These are phyloP conservation scores for Lasioglossum morio DNA, from an alignment of 2,888 invertebrate genomes.

Conservation along the genomic window DNA sequence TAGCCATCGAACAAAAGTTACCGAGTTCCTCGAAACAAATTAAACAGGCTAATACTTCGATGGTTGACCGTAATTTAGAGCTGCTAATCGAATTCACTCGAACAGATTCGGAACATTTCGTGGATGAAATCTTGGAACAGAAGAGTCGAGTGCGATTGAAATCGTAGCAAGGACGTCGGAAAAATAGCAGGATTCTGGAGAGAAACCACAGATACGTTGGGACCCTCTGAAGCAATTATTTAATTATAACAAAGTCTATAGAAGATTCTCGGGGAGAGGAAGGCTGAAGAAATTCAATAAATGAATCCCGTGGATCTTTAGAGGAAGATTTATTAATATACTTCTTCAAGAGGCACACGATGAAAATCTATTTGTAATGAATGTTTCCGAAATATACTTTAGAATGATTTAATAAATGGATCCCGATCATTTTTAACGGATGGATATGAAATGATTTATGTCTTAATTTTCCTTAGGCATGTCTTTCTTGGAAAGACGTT, in stretches of 20 bases:
- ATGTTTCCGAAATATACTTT: neutral
- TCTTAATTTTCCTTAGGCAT: too few species aligned
- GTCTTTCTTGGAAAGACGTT: too few species aligned
- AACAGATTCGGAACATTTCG: neutral
- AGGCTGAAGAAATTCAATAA: neutral
- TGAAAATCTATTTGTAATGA: neutral
- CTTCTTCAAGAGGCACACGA: neutral
- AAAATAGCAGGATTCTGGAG: neutral
- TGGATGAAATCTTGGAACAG: neutral
- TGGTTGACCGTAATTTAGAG: neutral
- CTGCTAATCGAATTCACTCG: neutral
- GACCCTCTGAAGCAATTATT: neutral
- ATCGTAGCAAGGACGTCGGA: neutral
- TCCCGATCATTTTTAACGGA: too few species aligned
- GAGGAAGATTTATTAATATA: neutral
- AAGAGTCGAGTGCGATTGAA: neutral
- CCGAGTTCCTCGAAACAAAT: neutral
- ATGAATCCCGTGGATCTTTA: neutral
- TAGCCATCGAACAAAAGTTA: conserved; percentile 3
- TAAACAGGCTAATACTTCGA: too few species aligned
- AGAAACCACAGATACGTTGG: neutral
- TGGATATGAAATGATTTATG: too few species aligned
- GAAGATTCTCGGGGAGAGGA: neutral
- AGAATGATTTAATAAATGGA: too few species aligned
- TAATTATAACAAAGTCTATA: neutral